phyloP scores from a whole-genome alignment of 2,113 vertebrate species.

The Ginglymostoma cirratum region DNA sequence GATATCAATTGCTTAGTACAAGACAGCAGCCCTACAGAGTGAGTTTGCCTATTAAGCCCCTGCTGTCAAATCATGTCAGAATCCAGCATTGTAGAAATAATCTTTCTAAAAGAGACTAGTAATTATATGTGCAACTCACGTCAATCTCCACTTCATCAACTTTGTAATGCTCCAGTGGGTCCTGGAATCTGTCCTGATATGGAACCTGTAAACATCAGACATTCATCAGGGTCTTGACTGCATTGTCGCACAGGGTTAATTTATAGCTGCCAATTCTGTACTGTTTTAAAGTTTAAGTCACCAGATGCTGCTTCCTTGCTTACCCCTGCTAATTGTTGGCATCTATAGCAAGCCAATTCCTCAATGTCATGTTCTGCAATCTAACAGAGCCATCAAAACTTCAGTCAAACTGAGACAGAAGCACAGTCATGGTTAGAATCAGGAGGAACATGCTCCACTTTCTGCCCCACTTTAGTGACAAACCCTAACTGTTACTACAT shows the following conservation, averaged over 20 bases:
- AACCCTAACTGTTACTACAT: background rate
- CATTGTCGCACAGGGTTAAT: background rate
- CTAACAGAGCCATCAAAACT: background rate
- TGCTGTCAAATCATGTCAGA: background rate
- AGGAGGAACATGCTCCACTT: background rate
- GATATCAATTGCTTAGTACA: background rate
- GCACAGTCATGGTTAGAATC: background rate
- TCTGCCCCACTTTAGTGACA: background rate
- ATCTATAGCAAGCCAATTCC: background rate
- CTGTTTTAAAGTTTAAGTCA: background rate
- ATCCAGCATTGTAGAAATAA: background rate
- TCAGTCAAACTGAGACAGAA: too few species aligned
- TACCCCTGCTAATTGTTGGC: background rate
- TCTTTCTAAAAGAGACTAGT: background rate
- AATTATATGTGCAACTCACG: conserved; percentile 61
- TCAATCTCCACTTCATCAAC: conserved; percentile 88
- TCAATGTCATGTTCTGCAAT: background rate
- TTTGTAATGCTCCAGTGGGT: conserved; percentile 75
- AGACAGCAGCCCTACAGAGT: background rate
- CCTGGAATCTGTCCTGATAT: conserved; percentile 77
- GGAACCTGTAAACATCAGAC: conserved; percentile 63
- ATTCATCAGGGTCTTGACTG: background rate
- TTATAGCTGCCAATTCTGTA: background rate
- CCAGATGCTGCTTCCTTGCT: background rate
- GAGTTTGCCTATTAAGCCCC: background rate